Evolutionary conservation across 2,113 vertebrate species (phyloP).

Genomic region (Heterotilapia buettikoferi): DNA sequence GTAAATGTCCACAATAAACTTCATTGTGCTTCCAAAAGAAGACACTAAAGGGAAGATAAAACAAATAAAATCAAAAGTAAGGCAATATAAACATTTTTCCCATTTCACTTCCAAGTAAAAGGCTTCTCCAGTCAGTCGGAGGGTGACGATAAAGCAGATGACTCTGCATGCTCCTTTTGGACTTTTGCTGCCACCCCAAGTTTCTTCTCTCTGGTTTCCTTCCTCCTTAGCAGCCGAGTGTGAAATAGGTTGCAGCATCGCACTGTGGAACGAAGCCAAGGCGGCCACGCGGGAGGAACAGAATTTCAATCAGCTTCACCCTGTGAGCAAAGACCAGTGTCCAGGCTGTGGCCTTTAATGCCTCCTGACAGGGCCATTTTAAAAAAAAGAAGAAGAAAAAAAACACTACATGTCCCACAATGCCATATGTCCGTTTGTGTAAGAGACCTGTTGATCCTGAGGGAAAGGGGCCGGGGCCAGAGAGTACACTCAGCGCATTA

Average conservation of each 20-base stretch:
- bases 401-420: constrained; percentile 28
- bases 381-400: background rate
- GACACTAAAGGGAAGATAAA: background rate
- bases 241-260: constrained; percentile 25
- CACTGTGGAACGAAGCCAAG: background rate
- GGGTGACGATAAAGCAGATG: background rate
- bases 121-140: background rate
- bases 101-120: background rate
- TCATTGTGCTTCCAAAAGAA: background rate
- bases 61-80: background rate
- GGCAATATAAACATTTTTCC: background rate
- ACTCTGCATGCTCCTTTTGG: background rate
- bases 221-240: background rate
- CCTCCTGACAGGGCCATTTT: background rate
- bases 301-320: constrained; percentile 41
- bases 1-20: background rate
- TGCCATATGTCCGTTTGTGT: constrained; percentile 7
- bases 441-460: background rate
- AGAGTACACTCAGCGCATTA: background rate
- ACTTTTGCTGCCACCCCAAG: background rate
- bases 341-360: constrained; percentile 3
- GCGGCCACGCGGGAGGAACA: background rate
- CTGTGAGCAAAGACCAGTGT: background rate
- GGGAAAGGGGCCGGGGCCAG: background rate
- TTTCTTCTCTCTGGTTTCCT: background rate